Conservation (phyloP, 1,140 invertebrate species). For the Lordiphosa collinella region DNA sequence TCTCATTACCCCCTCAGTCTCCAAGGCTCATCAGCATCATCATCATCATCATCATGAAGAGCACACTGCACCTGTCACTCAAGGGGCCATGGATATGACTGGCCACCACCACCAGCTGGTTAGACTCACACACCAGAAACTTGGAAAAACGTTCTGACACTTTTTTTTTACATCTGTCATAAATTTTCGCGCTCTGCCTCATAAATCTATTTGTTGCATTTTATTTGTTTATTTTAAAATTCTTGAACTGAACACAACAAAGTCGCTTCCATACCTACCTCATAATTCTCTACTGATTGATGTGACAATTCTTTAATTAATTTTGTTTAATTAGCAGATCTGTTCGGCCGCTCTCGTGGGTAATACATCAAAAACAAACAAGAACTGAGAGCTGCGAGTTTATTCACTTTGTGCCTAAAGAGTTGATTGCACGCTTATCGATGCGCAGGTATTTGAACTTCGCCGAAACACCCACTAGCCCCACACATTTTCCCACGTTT, state of each 20-base stretch:
- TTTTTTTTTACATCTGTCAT: constrained; percentile 67
- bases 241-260: constrained; percentile 29
- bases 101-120: constrained; percentile 21
- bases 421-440: constrained; percentile 53
- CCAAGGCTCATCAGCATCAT: constrained; percentile 59
- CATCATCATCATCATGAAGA: constrained; percentile 44
- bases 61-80: constrained; percentile 25
- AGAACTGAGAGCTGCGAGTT: constrained; percentile 40
- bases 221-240: constrained; percentile 74
- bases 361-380: constrained; percentile 56
- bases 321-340: constrained; percentile 68
- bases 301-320: constrained; percentile 75
- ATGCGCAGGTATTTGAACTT: constrained; percentile 37
- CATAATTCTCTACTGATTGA: constrained; percentile 69
- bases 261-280: constrained; percentile 10
- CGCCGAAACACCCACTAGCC: no score
- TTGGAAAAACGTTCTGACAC: constrained; percentile 48
- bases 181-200: constrained; percentile 53
- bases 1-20: constrained; percentile 50
- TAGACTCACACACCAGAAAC: constrained; percentile 23
- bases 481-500: constrained; percentile 7
- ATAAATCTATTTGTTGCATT: constrained; percentile 75
- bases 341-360: constrained; percentile 32
- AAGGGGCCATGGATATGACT: constrained; percentile 48
- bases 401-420: constrained; percentile 47